phyloP scores from a whole-genome alignment of 2,888 invertebrate species.

The Drosophila lacicola region DNA sequence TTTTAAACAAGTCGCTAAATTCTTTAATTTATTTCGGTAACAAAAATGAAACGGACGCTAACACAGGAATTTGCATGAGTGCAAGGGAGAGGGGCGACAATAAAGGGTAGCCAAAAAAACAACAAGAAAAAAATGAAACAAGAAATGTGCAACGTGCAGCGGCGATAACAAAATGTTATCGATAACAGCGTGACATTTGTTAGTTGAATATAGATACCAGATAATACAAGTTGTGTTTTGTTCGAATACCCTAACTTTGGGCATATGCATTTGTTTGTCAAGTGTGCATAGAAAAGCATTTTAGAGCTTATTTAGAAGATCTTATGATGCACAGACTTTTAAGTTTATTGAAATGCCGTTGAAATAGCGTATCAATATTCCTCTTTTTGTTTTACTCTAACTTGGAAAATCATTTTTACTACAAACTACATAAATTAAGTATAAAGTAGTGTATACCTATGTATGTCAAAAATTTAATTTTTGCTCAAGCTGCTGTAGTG shows the following conservation, averaged over 20 bases:
- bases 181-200: constrained; percentile 72
- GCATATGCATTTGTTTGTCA: background rate
- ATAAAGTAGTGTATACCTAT: no score
- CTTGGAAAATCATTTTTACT: no score
- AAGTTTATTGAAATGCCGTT: no score
- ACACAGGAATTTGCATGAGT: constrained; percentile 54
- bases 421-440: no score
- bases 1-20: constrained; percentile 77
- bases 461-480: no score
- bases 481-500: no score
- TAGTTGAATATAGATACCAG: background rate
- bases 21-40: constrained; percentile 73
- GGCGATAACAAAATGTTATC: constrained; percentile 67
- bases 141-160: constrained; percentile 37
- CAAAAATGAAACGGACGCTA: constrained; percentile 33
- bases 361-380: no score
- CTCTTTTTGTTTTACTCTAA: no score
- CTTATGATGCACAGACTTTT: background rate
- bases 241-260: constrained; percentile 1
- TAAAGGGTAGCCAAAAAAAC: constrained; percentile 37
- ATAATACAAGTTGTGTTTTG: constrained; percentile 4
- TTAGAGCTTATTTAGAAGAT: background rate
- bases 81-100: constrained; percentile 5
- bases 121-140: background rate
- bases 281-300: background rate